Evolutionary conservation across 2,113 vertebrate genomes (phyloP).

Genomic region (Thalassoma bifasciatum): DNA sequence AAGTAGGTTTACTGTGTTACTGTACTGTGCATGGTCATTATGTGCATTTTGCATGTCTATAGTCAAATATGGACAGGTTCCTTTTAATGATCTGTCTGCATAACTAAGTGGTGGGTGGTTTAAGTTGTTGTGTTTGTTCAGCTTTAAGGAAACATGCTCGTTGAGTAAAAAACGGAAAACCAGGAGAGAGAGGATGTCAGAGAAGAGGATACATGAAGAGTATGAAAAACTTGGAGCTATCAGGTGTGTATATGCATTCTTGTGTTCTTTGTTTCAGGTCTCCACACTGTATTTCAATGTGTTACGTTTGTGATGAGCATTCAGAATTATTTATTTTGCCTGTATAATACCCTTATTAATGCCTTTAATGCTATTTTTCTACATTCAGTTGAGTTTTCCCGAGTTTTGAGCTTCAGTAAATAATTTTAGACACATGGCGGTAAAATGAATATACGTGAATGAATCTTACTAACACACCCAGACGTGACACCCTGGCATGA

Average conservation of each 20-base stretch:
- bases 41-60: neutral
- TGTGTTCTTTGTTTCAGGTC: neutral
- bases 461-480: slow-evolving; percentile 13
- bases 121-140: slow-evolving; percentile 65
- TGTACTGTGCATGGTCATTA: slow-evolving; percentile 69
- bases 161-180: slow-evolving; percentile 97
- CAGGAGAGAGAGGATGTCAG: slow-evolving; percentile 91
- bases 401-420: neutral
- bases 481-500: slow-evolving; percentile 1
- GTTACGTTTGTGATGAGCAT: too few species aligned
- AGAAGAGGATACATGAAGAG: slow-evolving; percentile 94
- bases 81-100: neutral
- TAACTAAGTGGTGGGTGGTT: neutral
- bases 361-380: too few species aligned
- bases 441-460: neutral
- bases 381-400: too few species aligned
- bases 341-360: too few species aligned
- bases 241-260: slow-evolving; percentile 80
- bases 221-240: slow-evolving; percentile 93
- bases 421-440: neutral
- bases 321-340: too few species aligned
- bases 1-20: slow-evolving; percentile 88
- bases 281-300: too few species aligned
- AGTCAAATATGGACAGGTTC: too few species aligned
- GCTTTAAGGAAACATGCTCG: slow-evolving; percentile 98